phyloP scores from a whole-genome alignment of 2,113 vertebrate genomes.

The Terrapene triunguis region DNA sequence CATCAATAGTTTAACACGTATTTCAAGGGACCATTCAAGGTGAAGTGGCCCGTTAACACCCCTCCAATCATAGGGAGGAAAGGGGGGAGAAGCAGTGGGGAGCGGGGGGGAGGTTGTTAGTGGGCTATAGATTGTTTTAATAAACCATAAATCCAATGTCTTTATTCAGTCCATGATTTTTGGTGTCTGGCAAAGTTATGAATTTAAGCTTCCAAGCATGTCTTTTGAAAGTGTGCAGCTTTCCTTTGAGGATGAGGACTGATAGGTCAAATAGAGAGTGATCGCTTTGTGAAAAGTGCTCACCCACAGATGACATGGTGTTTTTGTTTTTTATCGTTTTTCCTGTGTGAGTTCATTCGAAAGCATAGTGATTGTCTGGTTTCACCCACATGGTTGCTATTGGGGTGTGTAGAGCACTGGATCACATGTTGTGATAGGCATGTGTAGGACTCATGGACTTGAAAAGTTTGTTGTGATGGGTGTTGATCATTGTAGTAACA shows the following conservation, averaged over 20 bases:
- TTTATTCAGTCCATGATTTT: neutral
- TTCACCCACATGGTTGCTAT: neutral
- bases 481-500: neutral
- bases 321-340: neutral
- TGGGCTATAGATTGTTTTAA: neutral
- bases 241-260: neutral
- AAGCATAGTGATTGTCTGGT: neutral
- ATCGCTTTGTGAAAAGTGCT: neutral
- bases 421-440: neutral
- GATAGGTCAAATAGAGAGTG: neutral
- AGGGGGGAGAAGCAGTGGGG: no score
- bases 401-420: neutral
- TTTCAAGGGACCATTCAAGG: neutral
- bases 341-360: neutral
- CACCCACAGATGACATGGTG: neutral
- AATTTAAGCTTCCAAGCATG: neutral
- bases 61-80: neutral
- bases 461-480: neutral
- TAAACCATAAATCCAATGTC: neutral
- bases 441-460: neutral
- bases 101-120: neutral
- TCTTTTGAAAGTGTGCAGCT: neutral
- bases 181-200: neutral
- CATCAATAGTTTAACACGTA: neutral
- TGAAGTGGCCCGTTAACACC: neutral